Conservation (phyloP, 2,888 invertebrate genomes). For the Malacosoma neustria region DNA sequence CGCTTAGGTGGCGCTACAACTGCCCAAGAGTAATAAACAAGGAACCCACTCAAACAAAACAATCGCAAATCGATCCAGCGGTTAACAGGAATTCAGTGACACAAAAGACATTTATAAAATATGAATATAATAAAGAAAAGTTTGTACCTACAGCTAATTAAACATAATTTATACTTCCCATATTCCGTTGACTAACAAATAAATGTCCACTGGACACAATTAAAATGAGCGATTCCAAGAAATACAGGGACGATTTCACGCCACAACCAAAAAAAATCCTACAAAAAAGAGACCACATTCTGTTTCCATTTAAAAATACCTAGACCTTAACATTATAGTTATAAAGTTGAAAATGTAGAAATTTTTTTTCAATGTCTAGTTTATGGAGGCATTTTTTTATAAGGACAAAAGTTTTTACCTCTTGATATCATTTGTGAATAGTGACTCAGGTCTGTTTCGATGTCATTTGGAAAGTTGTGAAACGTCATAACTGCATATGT, state of each 20-base stretch:
- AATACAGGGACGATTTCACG: conserved; percentile 24
- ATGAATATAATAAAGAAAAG: too few relatives aligned
- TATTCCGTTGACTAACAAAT: conserved; percentile 15
- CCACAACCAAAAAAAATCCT: conserved; percentile 28
- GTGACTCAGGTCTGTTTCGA: too few relatives aligned
- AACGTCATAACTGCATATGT: too few relatives aligned
- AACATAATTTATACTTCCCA: conserved; percentile 7
- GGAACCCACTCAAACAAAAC: too few relatives aligned
- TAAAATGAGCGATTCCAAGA: conserved; percentile 52
- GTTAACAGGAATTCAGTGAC: too few relatives aligned
- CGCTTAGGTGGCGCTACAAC: too few relatives aligned
- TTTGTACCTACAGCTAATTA: too few relatives aligned
- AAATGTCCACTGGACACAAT: conserved; percentile 10
- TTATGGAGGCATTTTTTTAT: conserved; percentile 28
- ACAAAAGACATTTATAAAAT: too few relatives aligned
- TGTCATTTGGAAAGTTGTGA: too few relatives aligned
- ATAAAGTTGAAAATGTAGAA: conserved; percentile 10
- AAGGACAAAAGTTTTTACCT: conserved; percentile 18
- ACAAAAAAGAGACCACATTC: conserved; percentile 19
- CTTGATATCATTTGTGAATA: not conserved
- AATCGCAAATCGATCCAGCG: too few relatives aligned
- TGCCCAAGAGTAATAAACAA: too few relatives aligned
- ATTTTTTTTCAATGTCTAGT: conserved; percentile 12
- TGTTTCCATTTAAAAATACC: conserved; percentile 2
- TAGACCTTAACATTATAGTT: not conserved